Evolutionary conservation across 2,888 invertebrate species (phyloP).

Genomic region (Cremastinae sp.): DNA sequence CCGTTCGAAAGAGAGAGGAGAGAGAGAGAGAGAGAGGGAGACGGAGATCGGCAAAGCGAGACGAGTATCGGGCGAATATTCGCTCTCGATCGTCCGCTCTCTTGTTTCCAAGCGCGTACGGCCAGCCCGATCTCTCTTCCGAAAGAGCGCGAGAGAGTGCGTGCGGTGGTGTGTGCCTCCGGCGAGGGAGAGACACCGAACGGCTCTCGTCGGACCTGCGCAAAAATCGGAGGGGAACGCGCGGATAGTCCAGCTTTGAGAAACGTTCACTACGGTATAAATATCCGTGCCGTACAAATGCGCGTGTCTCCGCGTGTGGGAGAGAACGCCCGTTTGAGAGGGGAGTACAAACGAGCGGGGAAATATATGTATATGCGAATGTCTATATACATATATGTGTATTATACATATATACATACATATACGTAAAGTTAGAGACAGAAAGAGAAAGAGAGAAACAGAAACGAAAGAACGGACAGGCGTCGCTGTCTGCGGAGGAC

Average conservation of each 20-base stretch:
- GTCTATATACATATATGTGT: too few species aligned
- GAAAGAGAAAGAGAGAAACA: too few species aligned
- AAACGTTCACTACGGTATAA: constrained; percentile 51
- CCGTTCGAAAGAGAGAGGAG: constrained; percentile 32
- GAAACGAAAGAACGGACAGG: constrained; percentile 40
- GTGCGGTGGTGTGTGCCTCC: constrained; percentile 34
- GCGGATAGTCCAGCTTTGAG: constrained; percentile 52
- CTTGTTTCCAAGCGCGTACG: constrained; percentile 4
- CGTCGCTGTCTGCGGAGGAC: constrained; percentile 53
- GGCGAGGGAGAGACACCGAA: constrained; percentile 60
- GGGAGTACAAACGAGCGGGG: too few species aligned
- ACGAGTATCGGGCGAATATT: constrained; percentile 56
- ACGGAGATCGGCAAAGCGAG: constrained; percentile 4
- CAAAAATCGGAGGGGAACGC: constrained; percentile 62
- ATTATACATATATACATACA: too few species aligned
- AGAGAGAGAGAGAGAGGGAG: constrained; percentile 16
- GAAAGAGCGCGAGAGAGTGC: not conserved
- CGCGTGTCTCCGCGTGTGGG: not conserved
- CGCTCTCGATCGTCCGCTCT: constrained; percentile 24
- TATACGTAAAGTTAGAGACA: too few species aligned
- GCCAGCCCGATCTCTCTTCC: too few species aligned
- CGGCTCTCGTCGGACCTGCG: constrained; percentile 62
- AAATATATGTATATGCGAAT: too few species aligned
- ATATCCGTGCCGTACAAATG: constrained; percentile 28
- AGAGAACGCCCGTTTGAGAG: constrained; percentile 45